These are phyloP conservation scores for Rhagoletis zephyria DNA, from an alignment of 1,140 invertebrate genomes.

Conservation along the genomic window DNA sequence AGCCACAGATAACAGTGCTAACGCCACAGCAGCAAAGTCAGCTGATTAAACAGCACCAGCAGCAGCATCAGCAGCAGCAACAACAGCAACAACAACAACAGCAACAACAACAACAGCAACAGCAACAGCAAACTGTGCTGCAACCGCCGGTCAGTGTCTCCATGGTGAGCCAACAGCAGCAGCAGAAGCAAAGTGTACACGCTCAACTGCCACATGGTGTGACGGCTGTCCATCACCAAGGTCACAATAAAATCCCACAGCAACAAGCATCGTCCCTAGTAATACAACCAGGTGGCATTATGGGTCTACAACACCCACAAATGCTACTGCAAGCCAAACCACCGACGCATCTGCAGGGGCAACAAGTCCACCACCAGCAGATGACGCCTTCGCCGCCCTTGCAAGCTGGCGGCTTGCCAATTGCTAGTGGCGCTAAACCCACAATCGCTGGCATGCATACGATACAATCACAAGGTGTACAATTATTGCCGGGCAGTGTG, in stretches of 20 bases:
- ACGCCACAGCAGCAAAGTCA: slow-evolving; percentile 55
- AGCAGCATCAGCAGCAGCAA: slow-evolving; percentile 39
- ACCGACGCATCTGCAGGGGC: slow-evolving; percentile 64
- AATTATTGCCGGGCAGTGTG: slow-evolving; percentile 76
- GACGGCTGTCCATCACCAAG: neutral
- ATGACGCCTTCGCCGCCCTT: slow-evolving; percentile 65
- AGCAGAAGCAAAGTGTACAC: slow-evolving; percentile 25
- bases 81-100: slow-evolving; percentile 50
- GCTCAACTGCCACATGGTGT: slow-evolving; percentile 24
- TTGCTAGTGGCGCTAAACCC: slow-evolving; percentile 53
- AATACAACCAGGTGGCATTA: slow-evolving; percentile 61
- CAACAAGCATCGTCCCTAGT: slow-evolving; percentile 56
- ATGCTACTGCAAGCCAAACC: slow-evolving; percentile 67
- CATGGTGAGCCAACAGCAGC: neutral
- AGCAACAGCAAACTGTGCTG: slow-evolving; percentile 24
- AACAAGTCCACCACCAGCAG: slow-evolving; percentile 57
- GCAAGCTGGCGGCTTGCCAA: slow-evolving; percentile 57
- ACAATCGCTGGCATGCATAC: slow-evolving; percentile 65
- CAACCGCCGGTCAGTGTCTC: slow-evolving; percentile 27
- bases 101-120: neutral
- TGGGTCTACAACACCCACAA: slow-evolving; percentile 61
- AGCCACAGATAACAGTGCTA: slow-evolving; percentile 65
- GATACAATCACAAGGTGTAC: slow-evolving; percentile 65
- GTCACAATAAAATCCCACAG: slow-evolving; percentile 27
- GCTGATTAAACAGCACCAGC: slow-evolving; percentile 6